These are phyloP conservation scores for Myotis davidii DNA, from an alignment of 2,113 vertebrate genomes.

Conservation along the genomic window DNA sequence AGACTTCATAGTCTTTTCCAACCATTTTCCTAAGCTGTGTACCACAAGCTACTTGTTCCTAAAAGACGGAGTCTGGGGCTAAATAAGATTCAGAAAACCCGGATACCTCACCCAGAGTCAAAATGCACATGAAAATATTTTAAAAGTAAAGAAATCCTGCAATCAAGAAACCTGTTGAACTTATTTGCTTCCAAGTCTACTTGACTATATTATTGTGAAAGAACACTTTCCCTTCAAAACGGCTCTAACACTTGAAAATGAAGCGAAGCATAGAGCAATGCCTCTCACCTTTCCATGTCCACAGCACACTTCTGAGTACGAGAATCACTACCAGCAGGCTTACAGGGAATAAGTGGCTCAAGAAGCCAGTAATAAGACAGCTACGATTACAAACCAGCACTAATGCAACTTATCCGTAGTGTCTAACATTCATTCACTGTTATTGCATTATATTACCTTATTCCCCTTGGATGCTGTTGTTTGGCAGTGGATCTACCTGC, in stretches of 20 bases:
- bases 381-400: neutral
- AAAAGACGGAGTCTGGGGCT: neutral
- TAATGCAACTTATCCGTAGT: neutral
- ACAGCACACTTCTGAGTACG: neutral
- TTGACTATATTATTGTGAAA: neutral
- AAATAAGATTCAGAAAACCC: conserved; percentile 40
- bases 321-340: neutral
- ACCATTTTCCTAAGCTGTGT: neutral
- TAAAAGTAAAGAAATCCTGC: conserved; percentile 3
- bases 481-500: neutral
- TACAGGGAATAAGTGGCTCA: neutral
- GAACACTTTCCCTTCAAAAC: neutral
- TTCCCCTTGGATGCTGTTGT: neutral
- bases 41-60: neutral
- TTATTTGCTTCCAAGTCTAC: neutral
- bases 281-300: neutral
- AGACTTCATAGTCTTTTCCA: neutral
- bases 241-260: neutral
- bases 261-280: neutral
- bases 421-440: neutral
- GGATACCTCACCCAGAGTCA: neutral
- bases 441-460: neutral
- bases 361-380: neutral
- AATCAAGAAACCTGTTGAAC: neutral
- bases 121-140: neutral